Evolutionary conservation across 2,888 invertebrate species (phyloP).

Genomic region (Sialis fuliginosa): DNA sequence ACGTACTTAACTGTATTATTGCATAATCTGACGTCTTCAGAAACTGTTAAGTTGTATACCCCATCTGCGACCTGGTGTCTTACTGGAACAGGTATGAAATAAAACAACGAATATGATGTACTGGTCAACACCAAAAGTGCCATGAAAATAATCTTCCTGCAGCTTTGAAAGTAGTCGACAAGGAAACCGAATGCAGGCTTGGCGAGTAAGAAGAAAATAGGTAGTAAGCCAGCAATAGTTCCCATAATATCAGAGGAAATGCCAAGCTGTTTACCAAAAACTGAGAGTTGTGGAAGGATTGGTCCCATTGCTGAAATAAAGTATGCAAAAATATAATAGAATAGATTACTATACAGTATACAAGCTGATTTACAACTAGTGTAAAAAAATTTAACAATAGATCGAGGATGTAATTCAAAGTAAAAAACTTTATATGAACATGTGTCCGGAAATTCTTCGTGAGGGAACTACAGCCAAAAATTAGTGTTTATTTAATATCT

Average conservation of each 20-base stretch:
- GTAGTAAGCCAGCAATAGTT: slow-evolving; percentile 51
- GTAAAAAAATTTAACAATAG: too few species aligned
- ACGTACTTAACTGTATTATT: too few species aligned
- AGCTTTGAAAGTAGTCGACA: slow-evolving; percentile 51
- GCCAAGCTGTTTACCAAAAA: slow-evolving; percentile 62
- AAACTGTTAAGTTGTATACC: background rate
- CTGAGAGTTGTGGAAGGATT: slow-evolving; percentile 58
- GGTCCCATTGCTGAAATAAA: slow-evolving; percentile 55
- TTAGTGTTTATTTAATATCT: too few species aligned
- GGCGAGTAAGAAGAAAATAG: slow-evolving; percentile 54
- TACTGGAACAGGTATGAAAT: slow-evolving; percentile 38
- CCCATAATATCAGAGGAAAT: slow-evolving; percentile 63
- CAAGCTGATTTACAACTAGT: too few species aligned
- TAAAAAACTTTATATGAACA: too few species aligned
- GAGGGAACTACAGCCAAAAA: too few species aligned
- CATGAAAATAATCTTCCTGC: slow-evolving; percentile 56
- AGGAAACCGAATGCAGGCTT: slow-evolving; percentile 62
- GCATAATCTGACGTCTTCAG: too few species aligned
- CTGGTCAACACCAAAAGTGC: slow-evolving; percentile 44
- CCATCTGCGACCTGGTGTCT: slow-evolving; percentile 7
- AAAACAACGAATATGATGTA: slow-evolving; percentile 45
- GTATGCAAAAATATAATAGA: background rate
- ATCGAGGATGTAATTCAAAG: too few species aligned
- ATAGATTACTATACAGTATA: too few species aligned
- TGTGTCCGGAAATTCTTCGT: too few species aligned